These are phyloP conservation scores for Hyperoplus immaculatus DNA, from an alignment of 2,797 vertebrate species.

Conservation along the genomic window DNA sequence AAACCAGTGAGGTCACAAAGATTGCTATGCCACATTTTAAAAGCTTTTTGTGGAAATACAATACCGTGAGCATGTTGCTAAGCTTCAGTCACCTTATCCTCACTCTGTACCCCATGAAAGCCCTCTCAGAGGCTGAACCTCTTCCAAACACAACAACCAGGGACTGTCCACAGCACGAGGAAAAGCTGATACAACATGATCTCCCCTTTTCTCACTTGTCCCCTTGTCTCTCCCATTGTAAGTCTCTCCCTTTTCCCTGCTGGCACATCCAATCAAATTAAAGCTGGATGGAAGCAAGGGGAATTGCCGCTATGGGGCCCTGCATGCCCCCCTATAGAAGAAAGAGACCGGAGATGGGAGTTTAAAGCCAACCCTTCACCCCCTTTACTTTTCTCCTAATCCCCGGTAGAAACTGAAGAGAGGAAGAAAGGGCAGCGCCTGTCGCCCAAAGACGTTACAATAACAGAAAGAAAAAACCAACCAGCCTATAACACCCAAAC, in stretches of 20 bases:
- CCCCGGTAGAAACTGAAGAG: constrained; percentile 83
- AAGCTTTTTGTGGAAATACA: constrained; percentile 72
- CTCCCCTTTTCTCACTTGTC: constrained; percentile 34
- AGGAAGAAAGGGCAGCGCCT: constrained; percentile 81
- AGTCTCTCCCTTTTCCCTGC: constrained; percentile 44
- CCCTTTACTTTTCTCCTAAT: constrained; percentile 75
- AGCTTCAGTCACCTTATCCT: constrained; percentile 58
- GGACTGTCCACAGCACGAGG: constrained; percentile 50
- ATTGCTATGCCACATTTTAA: constrained; percentile 58
- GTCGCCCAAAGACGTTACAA: constrained; percentile 79
- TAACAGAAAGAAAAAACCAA: constrained; percentile 79
- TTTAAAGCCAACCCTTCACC: constrained; percentile 61
- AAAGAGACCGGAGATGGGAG: constrained; percentile 55
- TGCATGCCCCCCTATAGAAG: constrained; percentile 31
- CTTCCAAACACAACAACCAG: constrained; percentile 76
- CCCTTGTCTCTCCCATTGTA: constrained; percentile 28
- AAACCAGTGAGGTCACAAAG: constrained; percentile 61
- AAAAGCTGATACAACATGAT: constrained; percentile 57
- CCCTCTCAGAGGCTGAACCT: constrained; percentile 51
- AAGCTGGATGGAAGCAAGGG: constrained; percentile 41
- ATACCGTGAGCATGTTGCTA: constrained; percentile 50
- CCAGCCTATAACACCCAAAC: constrained; percentile 49
- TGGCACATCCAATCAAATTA: constrained; percentile 77
- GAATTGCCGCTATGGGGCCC: constrained; percentile 47
- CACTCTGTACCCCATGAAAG: constrained; percentile 53